Conservation (phyloP, 1,140 invertebrate species). For the Drosophila tristis region DNA sequence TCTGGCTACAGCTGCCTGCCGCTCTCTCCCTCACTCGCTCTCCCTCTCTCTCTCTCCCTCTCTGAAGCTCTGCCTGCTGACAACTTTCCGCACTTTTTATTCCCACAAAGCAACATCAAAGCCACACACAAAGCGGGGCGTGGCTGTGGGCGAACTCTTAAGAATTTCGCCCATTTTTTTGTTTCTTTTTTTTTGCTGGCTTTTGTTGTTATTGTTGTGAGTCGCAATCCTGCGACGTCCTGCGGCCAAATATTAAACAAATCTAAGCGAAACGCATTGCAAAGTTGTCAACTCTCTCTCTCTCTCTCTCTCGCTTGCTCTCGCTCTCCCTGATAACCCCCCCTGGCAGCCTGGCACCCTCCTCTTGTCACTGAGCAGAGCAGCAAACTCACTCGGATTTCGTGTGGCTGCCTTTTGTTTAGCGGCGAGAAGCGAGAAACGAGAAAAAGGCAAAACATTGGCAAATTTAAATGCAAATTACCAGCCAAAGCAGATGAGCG, state of each 20-base stretch:
- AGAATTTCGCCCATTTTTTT: neutral
- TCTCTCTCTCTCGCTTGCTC: no score
- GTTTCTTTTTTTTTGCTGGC: neutral
- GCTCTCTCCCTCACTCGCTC: neutral
- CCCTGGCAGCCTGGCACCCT: neutral
- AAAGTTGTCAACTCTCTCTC: conserved; percentile 74
- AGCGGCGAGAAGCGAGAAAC: conserved; percentile 43
- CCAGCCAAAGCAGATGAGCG: conserved; percentile 57
- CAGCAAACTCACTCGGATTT: conserved; percentile 22
- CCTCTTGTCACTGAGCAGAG: neutral
- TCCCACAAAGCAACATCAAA: no score
- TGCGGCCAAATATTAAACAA: conserved; percentile 78
- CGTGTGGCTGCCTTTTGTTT: conserved; percentile 55
- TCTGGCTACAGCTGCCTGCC: conserved; percentile 58
- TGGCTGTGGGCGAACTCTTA: conserved; percentile 1
- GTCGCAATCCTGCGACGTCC: conserved; percentile 38
- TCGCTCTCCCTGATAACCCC: conserved; percentile 52
- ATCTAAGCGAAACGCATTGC: conserved; percentile 76
- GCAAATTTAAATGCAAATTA: conserved; percentile 83
- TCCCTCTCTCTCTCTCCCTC: no score
- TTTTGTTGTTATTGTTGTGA: conserved; percentile 49
- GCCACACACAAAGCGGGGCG: conserved; percentile 22
- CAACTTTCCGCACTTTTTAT: no score
- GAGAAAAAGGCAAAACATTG: conserved; percentile 80
- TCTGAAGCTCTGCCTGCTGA: no score